Conservation (phyloP, 2,797 vertebrate species). For the Myotis planiceps region DNA sequence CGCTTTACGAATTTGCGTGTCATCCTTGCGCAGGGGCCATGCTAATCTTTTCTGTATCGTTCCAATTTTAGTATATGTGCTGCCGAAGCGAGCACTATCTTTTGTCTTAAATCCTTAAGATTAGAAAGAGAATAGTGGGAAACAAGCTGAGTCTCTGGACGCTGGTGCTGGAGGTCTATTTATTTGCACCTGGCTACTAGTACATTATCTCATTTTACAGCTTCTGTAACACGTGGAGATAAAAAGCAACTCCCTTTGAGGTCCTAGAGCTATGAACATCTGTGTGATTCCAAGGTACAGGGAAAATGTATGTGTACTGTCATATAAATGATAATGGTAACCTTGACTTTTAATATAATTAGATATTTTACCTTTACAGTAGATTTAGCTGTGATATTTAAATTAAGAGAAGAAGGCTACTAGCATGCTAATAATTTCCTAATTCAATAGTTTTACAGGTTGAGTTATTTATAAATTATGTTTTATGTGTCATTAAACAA, state of each 20-base stretch:
- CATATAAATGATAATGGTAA: not conserved
- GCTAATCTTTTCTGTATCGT: too few species aligned
- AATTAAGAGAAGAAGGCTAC: not conserved
- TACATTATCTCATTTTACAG: constrained; percentile 17
- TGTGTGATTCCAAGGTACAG: not conserved
- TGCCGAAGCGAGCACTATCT: not conserved
- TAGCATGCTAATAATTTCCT: not conserved
- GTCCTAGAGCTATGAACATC: not conserved
- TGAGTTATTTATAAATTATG: not conserved
- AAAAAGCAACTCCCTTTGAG: not conserved
- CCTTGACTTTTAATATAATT: not conserved
- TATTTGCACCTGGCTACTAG: not conserved
- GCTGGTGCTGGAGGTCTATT: not conserved
- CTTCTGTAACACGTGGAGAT: not conserved
- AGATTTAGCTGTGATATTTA: not conserved
- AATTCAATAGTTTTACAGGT: not conserved
- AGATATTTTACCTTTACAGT: not conserved
- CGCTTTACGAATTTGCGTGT: too few species aligned
- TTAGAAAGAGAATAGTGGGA: not conserved
- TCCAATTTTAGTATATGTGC: too few species aligned
- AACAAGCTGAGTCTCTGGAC: not conserved
- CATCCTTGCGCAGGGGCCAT: too few species aligned
- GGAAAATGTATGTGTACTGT: not conserved
- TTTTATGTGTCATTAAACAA: not conserved
- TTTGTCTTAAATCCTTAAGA: not conserved